Conservation (phyloP, 2,113 vertebrate genomes). For the Gavialis gangeticus region DNA sequence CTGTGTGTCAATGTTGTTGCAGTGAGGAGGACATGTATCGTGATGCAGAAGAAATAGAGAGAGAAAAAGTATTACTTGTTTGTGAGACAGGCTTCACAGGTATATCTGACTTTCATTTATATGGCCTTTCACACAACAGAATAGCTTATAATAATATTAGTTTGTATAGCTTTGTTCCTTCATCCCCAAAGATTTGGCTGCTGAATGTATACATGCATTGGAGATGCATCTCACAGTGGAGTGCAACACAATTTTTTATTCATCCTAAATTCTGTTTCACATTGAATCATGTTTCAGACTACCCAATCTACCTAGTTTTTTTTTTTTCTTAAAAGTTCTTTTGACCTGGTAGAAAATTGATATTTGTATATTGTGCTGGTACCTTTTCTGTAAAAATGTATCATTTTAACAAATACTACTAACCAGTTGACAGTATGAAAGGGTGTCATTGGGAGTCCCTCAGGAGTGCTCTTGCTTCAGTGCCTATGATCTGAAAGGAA, state of each 20-base stretch:
- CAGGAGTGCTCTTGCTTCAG: not conserved
- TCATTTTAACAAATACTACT: not conserved
- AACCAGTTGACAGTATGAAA: not conserved
- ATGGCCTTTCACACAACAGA: not conserved
- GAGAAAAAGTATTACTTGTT: slow-evolving; percentile 74
- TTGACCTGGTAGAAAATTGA: not conserved
- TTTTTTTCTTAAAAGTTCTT: not conserved
- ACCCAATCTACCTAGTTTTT: not conserved
- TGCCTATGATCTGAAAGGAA: not conserved
- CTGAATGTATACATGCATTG: not conserved
- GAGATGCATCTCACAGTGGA: not conserved
- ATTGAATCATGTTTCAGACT: not conserved
- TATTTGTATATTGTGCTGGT: not conserved
- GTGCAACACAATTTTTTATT: not conserved
- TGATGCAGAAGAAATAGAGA: slow-evolving; percentile 83
- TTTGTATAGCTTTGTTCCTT: not conserved
- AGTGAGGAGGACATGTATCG: slow-evolving; percentile 84
- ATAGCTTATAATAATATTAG: not conserved
- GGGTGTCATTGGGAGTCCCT: not conserved
- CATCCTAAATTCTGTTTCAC: not conserved
- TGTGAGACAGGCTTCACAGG: slow-evolving; percentile 74
- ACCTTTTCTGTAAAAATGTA: accelerated
- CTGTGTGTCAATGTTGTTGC: slow-evolving; percentile 56
- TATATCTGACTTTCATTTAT: slow-evolving; percentile 49
- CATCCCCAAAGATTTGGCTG: not conserved